These are phyloP conservation scores for Colletes collaris DNA, from an alignment of 2,888 invertebrate species.

Conservation along the genomic window DNA sequence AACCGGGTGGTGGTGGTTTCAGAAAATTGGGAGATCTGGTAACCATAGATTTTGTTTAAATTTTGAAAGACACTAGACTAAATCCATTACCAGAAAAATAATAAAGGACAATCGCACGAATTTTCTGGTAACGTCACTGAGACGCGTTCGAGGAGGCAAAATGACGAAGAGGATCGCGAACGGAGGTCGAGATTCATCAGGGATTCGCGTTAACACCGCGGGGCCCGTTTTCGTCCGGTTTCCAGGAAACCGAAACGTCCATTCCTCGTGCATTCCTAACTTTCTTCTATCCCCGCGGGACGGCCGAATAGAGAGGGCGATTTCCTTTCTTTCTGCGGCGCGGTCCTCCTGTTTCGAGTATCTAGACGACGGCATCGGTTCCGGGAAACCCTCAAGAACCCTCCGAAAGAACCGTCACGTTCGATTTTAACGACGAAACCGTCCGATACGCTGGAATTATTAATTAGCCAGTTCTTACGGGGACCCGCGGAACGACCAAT, in stretches of 20 bases:
- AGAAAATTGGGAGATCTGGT: no score
- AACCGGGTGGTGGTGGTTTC: no score
- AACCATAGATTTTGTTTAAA: no score
- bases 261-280: slow-evolving; percentile 50
- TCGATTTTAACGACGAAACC: slow-evolving; percentile 76
- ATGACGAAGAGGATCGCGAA: no score
- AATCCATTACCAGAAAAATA: no score
- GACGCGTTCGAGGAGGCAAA: no score
- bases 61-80: no score
- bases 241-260: slow-evolving; percentile 53
- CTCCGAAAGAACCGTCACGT: slow-evolving; percentile 50
- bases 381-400: slow-evolving; percentile 47
- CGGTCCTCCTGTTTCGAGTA: slow-evolving; percentile 24
- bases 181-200: no score
- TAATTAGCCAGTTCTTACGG: slow-evolving; percentile 76
- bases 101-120: no score
- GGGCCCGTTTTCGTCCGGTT: slow-evolving; percentile 48
- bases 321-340: slow-evolving; percentile 33
- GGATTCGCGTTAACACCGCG: slow-evolving; percentile 13
- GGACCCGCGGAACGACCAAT: slow-evolving; percentile 36
- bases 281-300: slow-evolving; percentile 60
- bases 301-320: slow-evolving; percentile 49
- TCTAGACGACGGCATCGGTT: slow-evolving; percentile 43
- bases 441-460: slow-evolving; percentile 74
- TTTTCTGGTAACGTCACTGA: no score